Conservation (phyloP, 1,140 invertebrate genomes). For the Drosophila punjabiensis region DNA sequence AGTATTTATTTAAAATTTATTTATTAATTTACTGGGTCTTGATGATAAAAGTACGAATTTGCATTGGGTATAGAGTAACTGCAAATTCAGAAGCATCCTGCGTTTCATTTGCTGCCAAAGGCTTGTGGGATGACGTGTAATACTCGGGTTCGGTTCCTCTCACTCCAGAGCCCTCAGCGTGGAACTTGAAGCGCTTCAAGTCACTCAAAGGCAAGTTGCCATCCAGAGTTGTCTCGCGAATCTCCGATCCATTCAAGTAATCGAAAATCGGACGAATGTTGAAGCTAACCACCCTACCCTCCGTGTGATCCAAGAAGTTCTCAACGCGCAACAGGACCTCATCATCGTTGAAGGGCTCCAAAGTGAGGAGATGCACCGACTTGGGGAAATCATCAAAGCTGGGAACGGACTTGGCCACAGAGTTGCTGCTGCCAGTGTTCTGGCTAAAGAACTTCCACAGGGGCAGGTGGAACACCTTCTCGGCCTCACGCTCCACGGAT, state of each 20-base stretch:
- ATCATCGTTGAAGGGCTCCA: conserved; percentile 92
- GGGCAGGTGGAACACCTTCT: conserved; percentile 69
- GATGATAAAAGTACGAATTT: conserved; percentile 78
- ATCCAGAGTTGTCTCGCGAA: conserved; percentile 76
- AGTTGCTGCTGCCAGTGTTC: conserved; percentile 80
- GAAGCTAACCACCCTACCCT: conserved; percentile 87
- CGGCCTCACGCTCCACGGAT: conserved; percentile 49
- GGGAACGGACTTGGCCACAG: conserved; percentile 38
- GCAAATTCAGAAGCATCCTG: conserved; percentile 64
- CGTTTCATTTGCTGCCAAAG: conserved; percentile 14
- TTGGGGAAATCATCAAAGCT: conserved; percentile 86
- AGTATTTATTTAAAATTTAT: background rate
- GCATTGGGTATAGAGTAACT: conserved; percentile 70
- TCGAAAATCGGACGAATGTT: conserved; percentile 69
- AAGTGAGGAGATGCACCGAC: conserved; percentile 94
- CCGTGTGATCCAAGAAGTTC: conserved; percentile 93
- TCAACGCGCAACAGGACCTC: conserved; percentile 93
- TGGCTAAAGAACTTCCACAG: conserved; percentile 80
- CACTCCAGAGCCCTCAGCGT: conserved; percentile 55
- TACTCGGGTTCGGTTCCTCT: conserved; percentile 26
- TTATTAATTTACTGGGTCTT: conserved; percentile 10
- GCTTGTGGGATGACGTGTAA: conserved; percentile 38
- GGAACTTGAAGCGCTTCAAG: conserved; percentile 71
- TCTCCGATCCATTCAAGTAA: conserved; percentile 45
- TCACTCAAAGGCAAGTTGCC: conserved; percentile 67